phyloP scores from a whole-genome alignment of 2,797 vertebrate genomes.

The Labroides dimidiatus region DNA sequence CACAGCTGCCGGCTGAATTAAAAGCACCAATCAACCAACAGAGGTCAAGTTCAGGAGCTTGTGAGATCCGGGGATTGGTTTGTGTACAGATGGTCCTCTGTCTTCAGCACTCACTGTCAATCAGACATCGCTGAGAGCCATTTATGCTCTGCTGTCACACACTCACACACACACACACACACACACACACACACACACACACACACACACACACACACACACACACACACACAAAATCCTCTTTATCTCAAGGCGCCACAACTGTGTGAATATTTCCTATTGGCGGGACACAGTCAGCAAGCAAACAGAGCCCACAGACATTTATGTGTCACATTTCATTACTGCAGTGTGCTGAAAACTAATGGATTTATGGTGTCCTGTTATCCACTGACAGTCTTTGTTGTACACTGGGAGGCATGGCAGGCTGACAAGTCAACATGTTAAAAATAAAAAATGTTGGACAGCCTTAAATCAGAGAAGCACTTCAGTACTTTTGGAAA shows the following conservation, averaged over 20 bases:
- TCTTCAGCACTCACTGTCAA: conserved; percentile 56
- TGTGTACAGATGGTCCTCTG: conserved; percentile 56
- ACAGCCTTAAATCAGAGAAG: conserved; percentile 2
- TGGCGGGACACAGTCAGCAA: conserved; percentile 51
- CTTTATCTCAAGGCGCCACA: conserved; percentile 40
- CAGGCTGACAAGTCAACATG: conserved; percentile 8
- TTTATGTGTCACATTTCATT: conserved; percentile 58
- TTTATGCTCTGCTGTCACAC: conserved; percentile 28
- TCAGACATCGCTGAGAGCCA: conserved; percentile 42
- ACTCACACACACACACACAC: conserved; percentile 16
- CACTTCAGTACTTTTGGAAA: background rate
- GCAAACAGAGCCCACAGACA: conserved; percentile 47
- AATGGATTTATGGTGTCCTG: conserved; percentile 34
- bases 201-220: conserved; percentile 15
- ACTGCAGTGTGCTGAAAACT: conserved; percentile 31
- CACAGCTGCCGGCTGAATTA: conserved; percentile 56
- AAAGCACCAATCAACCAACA: conserved; percentile 50
- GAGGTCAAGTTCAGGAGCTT: conserved; percentile 47
- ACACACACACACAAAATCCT: conserved; percentile 28
- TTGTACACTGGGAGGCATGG: conserved; percentile 17
- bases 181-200: conserved; percentile 16
- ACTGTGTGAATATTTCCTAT: conserved; percentile 52
- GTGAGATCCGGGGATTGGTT: conserved; percentile 27
- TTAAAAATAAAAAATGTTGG: conserved; percentile 14
- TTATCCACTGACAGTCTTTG: conserved; percentile 29